Percentiles rank a stretch among this genome's conserved stretches.
phyloP scores from a whole-genome alignment of 2,888 invertebrate species.

The Tricholauxania praeusta region DNA sequence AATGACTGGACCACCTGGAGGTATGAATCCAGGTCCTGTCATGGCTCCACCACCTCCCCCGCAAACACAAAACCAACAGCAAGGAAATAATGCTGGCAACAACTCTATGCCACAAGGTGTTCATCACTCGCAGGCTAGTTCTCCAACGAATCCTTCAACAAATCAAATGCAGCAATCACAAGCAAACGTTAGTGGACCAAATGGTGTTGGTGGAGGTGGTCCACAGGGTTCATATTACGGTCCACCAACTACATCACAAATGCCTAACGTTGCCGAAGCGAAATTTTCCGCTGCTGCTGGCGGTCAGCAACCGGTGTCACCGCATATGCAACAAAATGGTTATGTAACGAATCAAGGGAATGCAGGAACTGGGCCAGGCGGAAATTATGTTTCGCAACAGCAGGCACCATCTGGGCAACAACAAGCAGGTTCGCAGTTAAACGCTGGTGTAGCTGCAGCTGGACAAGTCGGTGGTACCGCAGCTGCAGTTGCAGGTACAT shows the following conservation, averaged over 20 bases:
- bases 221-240: slow-evolving; percentile 55
- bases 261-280: slow-evolving; percentile 60
- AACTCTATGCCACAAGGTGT: slow-evolving; percentile 46
- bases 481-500: slow-evolving; percentile 75
- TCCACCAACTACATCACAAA: slow-evolving; percentile 57
- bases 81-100: slow-evolving; percentile 53
- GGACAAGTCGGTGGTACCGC: slow-evolving; percentile 53
- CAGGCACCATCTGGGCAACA: slow-evolving; percentile 21
- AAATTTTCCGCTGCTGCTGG: slow-evolving; percentile 56
- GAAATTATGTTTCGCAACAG: slow-evolving; percentile 47
- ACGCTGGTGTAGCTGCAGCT: slow-evolving; percentile 42
- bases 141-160: slow-evolving; percentile 59
- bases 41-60: slow-evolving; percentile 65
- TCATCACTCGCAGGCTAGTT: slow-evolving; percentile 60
- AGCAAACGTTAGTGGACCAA: slow-evolving; percentile 44
- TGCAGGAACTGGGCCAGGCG: slow-evolving; percentile 46
- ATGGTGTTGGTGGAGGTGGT: slow-evolving; percentile 48
- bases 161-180: slow-evolving; percentile 53
- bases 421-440: slow-evolving; percentile 48
- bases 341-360: slow-evolving; percentile 59
- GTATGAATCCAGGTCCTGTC: slow-evolving; percentile 64
- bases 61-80: slow-evolving; percentile 61
- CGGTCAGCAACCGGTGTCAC: slow-evolving; percentile 53
- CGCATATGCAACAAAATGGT: slow-evolving; percentile 67
- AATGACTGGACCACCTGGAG: slow-evolving; percentile 56